Conservation (phyloP, 1,140 invertebrate species). For the Drosophila saltans region DNA sequence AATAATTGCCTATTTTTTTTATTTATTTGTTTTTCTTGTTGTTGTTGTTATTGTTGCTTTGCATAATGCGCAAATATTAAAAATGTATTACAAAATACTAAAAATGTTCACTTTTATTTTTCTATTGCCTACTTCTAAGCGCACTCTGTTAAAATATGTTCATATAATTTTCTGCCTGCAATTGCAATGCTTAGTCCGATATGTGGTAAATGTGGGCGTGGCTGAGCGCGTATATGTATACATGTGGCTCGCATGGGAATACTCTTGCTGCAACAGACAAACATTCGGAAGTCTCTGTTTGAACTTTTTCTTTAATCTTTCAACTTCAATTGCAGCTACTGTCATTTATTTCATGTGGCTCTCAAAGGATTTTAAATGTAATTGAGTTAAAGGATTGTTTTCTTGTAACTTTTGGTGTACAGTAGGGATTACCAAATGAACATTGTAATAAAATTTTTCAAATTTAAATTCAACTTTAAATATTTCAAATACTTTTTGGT, state of each 20-base stretch:
- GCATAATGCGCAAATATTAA: constrained; percentile 43
- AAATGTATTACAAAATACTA: constrained; percentile 36
- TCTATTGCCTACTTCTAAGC: constrained; percentile 22
- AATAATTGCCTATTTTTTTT: constrained; percentile 31
- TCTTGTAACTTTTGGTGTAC: too few species aligned
- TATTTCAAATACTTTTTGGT: too few species aligned
- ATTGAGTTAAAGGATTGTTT: too few species aligned
- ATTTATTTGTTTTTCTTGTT: not conserved
- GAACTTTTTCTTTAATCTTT: not conserved
- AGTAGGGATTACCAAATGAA: too few species aligned
- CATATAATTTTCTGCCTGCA: not conserved
- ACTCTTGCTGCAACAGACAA: not conserved
- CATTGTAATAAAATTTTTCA: too few species aligned
- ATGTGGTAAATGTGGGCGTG: not conserved
- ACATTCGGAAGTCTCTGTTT: not conserved
- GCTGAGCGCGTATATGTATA: not conserved
- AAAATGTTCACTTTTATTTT: constrained; percentile 30
- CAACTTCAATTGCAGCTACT: not conserved
- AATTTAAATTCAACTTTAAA: too few species aligned
- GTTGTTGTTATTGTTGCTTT: constrained; percentile 31
- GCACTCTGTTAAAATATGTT: not conserved
- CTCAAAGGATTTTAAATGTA: not conserved
- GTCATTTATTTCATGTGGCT: not conserved
- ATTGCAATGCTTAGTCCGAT: not conserved
- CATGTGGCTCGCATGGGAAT: not conserved